phyloP scores from a whole-genome alignment of 2,113 vertebrate species.

The Sapayoa aenigma region DNA sequence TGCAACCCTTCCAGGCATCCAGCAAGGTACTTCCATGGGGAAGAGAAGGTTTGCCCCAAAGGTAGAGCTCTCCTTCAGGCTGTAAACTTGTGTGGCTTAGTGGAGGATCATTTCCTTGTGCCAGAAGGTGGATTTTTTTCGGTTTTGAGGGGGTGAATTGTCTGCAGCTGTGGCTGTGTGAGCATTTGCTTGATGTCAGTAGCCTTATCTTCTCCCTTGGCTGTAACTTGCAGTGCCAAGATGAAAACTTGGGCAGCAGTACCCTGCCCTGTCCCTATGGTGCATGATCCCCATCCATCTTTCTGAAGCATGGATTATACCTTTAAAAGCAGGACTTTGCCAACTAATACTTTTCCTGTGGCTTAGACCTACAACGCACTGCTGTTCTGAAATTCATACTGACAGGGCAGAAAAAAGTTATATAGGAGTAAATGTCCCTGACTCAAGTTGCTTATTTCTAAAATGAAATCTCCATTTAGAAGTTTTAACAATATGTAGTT shows the following conservation, averaged over 20 bases:
- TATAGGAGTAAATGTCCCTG: neutral
- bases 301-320: neutral
- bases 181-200: neutral
- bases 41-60: neutral
- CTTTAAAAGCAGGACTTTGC: neutral
- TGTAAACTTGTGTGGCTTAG: neutral
- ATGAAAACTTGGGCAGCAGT: neutral
- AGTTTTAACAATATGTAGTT: slow-evolving; percentile 21
- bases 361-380: neutral
- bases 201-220: neutral
- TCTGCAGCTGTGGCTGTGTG: neutral
- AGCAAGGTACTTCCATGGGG: neutral
- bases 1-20: neutral
- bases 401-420: neutral
- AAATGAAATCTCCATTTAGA: slow-evolving; percentile 13
- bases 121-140: neutral
- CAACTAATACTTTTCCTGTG: neutral
- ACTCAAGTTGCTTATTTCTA: neutral
- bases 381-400: neutral
- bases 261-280: neutral
- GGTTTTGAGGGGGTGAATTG: neutral
- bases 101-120: neutral
- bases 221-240: neutral
- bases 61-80: neutral
- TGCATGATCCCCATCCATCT: accelerated